Conservation (phyloP, 2,797 vertebrate species). For the Xyrichtys novacula region DNA sequence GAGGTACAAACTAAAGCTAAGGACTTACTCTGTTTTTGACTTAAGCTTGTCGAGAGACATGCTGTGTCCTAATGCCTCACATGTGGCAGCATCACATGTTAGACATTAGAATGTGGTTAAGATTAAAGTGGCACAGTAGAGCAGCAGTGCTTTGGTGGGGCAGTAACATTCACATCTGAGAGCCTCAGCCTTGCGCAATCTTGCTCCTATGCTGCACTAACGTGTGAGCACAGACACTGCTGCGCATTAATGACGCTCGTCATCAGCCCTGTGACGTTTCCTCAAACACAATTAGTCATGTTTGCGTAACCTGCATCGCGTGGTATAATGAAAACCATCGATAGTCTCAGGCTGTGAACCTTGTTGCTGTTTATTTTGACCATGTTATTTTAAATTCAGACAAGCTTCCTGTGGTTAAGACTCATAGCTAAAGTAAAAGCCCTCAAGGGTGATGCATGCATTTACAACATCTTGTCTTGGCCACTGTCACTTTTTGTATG, state of each 20-base stretch:
- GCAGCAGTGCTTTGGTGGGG: background rate
- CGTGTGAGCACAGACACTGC: background rate
- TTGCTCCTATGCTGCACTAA: conserved; percentile 8
- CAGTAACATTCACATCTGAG: conserved; percentile 9
- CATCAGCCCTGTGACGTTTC: conserved; percentile 14
- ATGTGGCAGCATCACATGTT: conserved; percentile 10
- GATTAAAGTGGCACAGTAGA: conserved; percentile 14
- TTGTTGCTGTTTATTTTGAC: no score
- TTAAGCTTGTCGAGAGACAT: conserved; percentile 3
- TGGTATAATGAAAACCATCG: conserved; percentile 44
- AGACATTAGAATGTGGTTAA: conserved; percentile 22
- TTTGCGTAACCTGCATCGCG: conserved; percentile 25
- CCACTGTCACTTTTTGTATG: no score
- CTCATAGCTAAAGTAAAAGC: no score
- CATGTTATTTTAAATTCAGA: no score
- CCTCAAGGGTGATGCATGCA: no score
- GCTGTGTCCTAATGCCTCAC: background rate
- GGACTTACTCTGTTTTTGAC: background rate
- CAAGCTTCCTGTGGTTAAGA: no score
- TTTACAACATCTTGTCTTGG: no score
- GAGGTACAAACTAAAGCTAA: background rate
- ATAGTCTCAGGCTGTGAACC: background rate
- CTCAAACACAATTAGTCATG: conserved; percentile 33
- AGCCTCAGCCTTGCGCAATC: background rate
- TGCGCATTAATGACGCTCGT: conserved; percentile 19